These are phyloP conservation scores for Chaenocephalus aceratus DNA, from an alignment of 2,113 vertebrate genomes.

Conservation along the genomic window DNA sequence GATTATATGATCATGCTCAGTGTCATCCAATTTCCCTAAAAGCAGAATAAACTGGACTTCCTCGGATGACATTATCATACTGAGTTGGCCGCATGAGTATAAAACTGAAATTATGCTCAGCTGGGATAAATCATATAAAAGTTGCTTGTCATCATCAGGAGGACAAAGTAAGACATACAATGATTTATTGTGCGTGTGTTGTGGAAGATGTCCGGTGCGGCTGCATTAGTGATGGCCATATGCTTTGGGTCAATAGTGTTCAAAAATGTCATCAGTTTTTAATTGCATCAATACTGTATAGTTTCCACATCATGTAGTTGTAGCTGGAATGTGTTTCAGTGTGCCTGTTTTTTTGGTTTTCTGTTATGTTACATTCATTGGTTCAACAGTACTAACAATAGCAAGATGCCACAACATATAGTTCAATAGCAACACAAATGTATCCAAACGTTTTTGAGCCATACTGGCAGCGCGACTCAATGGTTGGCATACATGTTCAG, in stretches of 20 bases:
- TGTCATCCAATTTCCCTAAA: conserved; percentile 14
- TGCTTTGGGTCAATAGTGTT: conserved; percentile 8
- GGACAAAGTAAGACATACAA: neutral
- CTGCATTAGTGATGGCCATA: neutral
- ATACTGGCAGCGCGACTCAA: neutral
- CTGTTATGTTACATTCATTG: no score
- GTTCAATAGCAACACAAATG: no score
- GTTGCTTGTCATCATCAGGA: neutral
- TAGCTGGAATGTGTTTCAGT: neutral
- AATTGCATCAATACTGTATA: neutral
- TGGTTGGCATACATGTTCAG: neutral
- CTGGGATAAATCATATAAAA: conserved; percentile 20
- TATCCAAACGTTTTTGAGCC: no score
- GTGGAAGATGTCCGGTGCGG: neutral
- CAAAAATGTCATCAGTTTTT: neutral
- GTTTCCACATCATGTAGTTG: conserved; percentile 1
- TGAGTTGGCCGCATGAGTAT: neutral
- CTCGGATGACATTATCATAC: neutral
- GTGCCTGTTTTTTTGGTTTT: neutral
- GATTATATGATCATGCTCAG: conserved; percentile 2
- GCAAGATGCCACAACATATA: no score
- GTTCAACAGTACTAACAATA: no score
- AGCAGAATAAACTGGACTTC: conserved; percentile 2
- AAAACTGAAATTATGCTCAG: conserved; percentile 18
- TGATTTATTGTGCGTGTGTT: conserved; percentile 5